Base-by-base conservation (phyloP, 1,140 invertebrate species). In the Bemisia tabaci region DNA sequence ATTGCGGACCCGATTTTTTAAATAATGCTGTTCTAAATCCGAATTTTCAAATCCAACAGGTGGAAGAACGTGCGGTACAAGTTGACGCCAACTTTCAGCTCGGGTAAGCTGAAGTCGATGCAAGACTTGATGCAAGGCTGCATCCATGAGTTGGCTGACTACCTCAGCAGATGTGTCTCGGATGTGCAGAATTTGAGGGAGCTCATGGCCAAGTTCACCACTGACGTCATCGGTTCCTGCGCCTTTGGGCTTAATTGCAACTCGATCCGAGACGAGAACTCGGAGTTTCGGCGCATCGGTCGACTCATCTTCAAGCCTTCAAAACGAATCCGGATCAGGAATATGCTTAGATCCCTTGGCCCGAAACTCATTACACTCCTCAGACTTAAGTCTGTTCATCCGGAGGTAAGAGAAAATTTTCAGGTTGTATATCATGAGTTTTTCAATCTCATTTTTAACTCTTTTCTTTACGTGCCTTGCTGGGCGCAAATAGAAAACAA, bases 61-160 rank as follows among this genome's bases (percentile, higher is more conserved):
- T 82, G 80, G 80, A 78, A 74, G 63, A 9, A 64, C 2, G 23
- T 82, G 0, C 69, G 80, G 17, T 12, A 72, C 0, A 79, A 80
- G 63, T 48, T 81, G 0, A 72, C 76, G 0, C 77, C 79, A 2
- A 68, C 75, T 11, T 81, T 79, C 65, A 79, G 78, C 0, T 72
- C 74, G 0, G 75, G 75, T 0, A 79, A 75, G 59, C 74, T 85
- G 12, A 84, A 82, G 70, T 73, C 69, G 0, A 83, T 84, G 79
- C 81, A 83, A 12, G 68, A 69, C 1, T 74, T 79, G 0, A 70
- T 83, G 1, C 72, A 78, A 21, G 75, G 79, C 39, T 75, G 77
- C 61, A 66, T 67, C 11, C 62, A 71, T 25, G 70, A 73, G 66
- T 68, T 79, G 63, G 65, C 71, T 1, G 66, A 69, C 17, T 74